A percentile compares a stretch with the other conserved stretches of the same genome.
Evolutionary conservation across 2,113 vertebrate species (phyloP).

Genomic region (Mustelus asterias): DNA sequence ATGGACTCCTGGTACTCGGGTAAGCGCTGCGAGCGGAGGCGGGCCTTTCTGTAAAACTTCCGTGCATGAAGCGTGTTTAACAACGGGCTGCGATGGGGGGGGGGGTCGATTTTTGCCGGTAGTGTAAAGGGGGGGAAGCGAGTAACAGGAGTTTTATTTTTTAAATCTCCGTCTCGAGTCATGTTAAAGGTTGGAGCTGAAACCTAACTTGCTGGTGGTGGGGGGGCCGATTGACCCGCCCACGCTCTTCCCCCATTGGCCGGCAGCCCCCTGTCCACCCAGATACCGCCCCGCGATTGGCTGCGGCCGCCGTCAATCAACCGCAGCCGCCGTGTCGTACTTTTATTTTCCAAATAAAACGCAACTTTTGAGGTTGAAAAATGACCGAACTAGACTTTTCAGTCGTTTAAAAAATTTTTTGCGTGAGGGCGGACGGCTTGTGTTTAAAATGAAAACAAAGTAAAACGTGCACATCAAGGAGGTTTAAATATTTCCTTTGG

Average conservation of each 20-base stretch:
- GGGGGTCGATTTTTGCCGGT: no score
- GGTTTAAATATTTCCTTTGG: background rate
- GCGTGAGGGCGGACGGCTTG: no score
- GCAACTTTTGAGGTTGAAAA: no score
- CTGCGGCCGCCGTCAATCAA: background rate
- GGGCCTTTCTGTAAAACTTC: background rate
- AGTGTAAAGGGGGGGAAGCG: background rate
- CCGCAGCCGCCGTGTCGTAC: no score
- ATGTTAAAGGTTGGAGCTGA: background rate
- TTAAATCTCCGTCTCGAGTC: background rate
- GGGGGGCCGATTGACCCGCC: background rate
- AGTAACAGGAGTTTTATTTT: background rate
- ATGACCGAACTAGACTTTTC: no score
- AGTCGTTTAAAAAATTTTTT: no score
- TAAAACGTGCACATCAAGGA: background rate
- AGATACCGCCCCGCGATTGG: background rate
- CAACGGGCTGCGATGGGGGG: no score
- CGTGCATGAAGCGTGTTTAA: background rate
- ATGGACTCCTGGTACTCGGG: conserved; percentile 30
- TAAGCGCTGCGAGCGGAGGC: background rate
- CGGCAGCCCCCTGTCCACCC: fast-evolving
- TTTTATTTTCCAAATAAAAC: no score
- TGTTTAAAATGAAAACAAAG: background rate
- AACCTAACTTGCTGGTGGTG: background rate
- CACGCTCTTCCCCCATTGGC: background rate